A percentile compares a stretch with the other conserved stretches of the same genome.
These are phyloP conservation scores for Coleophora deauratella DNA, from an alignment of 2,888 invertebrate genomes.

Conservation along the genomic window DNA sequence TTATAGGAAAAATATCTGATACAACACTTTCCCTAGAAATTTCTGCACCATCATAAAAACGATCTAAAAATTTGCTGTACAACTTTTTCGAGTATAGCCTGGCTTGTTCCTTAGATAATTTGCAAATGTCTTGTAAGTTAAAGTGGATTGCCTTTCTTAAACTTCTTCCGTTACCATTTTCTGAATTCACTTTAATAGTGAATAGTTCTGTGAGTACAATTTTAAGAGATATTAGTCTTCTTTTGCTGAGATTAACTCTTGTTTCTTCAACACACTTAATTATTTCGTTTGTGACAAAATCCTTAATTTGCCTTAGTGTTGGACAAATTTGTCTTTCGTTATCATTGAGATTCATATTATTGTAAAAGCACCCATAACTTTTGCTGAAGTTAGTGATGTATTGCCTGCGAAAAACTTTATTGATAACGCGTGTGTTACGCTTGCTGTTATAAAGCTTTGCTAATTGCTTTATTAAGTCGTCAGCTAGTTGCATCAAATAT, in stretches of 20 bases:
- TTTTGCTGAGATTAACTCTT: neutral
- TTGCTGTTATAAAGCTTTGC: conserved; percentile 1
- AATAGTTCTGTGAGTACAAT: conserved; percentile 3
- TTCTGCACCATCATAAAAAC: neutral
- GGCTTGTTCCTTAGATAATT: conserved; percentile 9
- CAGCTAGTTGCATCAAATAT: conserved; percentile 7
- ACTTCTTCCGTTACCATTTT: neutral
- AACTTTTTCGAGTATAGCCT: neutral
- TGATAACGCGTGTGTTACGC: neutral
- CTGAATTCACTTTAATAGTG: neutral
- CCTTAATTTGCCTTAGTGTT: neutral
- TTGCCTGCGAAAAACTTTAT: neutral
- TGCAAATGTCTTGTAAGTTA: conserved; percentile 7
- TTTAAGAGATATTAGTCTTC: neutral
- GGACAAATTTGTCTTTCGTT: neutral
- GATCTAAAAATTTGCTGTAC: neutral
- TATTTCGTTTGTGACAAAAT: conserved; percentile 3
- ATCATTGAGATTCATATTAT: no score
- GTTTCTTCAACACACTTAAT: neutral
- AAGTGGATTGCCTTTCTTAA: conserved; percentile 1
- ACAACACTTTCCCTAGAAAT: no score
- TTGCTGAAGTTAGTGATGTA: neutral
- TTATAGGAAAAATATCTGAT: neutral
- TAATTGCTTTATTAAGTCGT: conserved; percentile 11
- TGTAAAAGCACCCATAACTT: neutral